Base-by-base conservation (phyloP, 2,113 vertebrate species). In the Ancistrus triradiatus region DNA sequence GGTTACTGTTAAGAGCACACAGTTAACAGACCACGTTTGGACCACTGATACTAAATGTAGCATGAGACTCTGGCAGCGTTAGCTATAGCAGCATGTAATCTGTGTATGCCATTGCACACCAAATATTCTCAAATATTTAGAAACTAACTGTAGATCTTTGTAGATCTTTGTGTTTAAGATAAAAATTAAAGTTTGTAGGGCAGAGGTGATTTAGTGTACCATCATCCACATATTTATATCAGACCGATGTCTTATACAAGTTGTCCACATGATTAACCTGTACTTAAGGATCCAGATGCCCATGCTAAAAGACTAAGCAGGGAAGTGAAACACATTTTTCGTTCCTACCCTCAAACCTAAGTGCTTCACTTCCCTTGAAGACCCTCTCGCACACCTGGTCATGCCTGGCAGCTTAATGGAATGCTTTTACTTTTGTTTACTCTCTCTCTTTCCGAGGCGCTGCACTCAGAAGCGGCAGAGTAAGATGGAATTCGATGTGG, bases 401-500 rank as follows among this genome's bases (percentile, higher is more conserved):
- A 51, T 27, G 59, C 46, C 47, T 50, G 33, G 15, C 33, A 18
- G 15, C 15, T 42, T 35, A 63, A 62, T 50, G 47, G 43, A 62
- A 51, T 40, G 21, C 59, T 63, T 63, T 63, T 51, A 63, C 59
- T 40, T 50, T 47, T 60, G 25, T 60, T 47, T 60, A 46, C 44
- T 38, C 27, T 31, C 13, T 63, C 33, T 46, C 15, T 56, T n/a
- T 7, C 1, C 3, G 3, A 63, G 18, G 33, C 28, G 3, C 14
- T 35, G 35, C 53, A 42, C 17, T 57, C 25, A 59, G 38, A 15
- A 14, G 22, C 6, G 4, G 8, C n/a, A 25, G 55, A 17, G n/a
- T n/a, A n/a, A 17, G 24, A 42, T 67, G 64, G 25, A 59, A 19
- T 51, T 17, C 2, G 8, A 28, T 18, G 40, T 14, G 17, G 61